A percentile compares a stretch with the other conserved stretches of the same genome.
These are phyloP conservation scores for Melitaea athalia DNA, from an alignment of 2,888 invertebrate genomes.

Conservation along the genomic window DNA sequence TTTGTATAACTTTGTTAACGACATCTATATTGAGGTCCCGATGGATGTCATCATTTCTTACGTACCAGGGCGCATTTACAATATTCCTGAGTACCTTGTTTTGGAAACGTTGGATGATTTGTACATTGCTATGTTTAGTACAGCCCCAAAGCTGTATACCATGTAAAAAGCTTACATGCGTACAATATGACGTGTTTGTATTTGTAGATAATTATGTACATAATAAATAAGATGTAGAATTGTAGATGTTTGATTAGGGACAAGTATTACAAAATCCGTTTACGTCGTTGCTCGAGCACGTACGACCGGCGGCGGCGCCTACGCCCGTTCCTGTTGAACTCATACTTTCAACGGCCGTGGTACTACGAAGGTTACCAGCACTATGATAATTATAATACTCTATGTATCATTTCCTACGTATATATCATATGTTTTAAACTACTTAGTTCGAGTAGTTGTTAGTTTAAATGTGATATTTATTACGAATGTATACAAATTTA, in stretches of 20 bases:
- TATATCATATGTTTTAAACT: background rate
- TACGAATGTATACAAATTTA: background rate
- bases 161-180: background rate
- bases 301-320: constrained; percentile 37
- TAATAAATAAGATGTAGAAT: constrained; percentile 39
- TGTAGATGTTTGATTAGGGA: constrained; percentile 40
- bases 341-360: constrained; percentile 44
- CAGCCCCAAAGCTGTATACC: too few relatives aligned
- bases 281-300: constrained; percentile 30
- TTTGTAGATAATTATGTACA: constrained; percentile 30
- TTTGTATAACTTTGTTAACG: too few relatives aligned
- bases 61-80: too few relatives aligned
- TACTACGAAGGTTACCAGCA: constrained; percentile 41
- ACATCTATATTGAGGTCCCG: too few relatives aligned
- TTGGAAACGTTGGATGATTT: too few relatives aligned
- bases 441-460: background rate
- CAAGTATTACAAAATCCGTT: constrained; percentile 41
- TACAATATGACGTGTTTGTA: background rate
- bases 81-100: too few relatives aligned
- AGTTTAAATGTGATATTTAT: background rate
- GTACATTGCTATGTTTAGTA: too few relatives aligned
- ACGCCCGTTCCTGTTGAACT: constrained; percentile 34
- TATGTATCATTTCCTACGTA: constrained; percentile 11
- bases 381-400: constrained; percentile 14
- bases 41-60: too few relatives aligned